Percentiles rank a stretch among this genome's conserved stretches.
Evolutionary conservation across 2,888 invertebrate species (phyloP).

Genomic region (Labia minor): DNA sequence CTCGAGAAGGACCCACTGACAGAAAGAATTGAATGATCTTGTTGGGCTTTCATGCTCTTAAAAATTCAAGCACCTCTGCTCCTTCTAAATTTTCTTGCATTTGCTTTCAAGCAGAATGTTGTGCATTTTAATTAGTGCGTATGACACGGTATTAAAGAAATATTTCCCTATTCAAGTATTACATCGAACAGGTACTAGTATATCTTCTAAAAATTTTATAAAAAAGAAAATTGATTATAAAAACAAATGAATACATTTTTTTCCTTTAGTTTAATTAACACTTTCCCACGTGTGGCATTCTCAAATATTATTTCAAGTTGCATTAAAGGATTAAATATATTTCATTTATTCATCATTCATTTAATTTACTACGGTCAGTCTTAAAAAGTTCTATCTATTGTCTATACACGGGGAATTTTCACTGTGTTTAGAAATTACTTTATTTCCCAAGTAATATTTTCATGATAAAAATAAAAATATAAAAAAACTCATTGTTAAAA

Average conservation of each 20-base stretch:
- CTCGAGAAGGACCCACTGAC: background rate
- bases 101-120: conserved; percentile 5
- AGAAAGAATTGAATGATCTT: no score
- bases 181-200: conserved; percentile 5
- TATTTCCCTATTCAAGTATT: background rate
- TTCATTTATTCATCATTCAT: background rate
- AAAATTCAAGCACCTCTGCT: background rate
- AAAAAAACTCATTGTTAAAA: no score
- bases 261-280: background rate
- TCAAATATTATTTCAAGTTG: background rate
- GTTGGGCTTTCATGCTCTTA: background rate
- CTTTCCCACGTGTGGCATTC: background rate
- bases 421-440: background rate
- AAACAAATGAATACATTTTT: background rate
- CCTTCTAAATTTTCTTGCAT: background rate
- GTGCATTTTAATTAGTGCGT: background rate
- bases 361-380: background rate
- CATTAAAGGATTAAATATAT: background rate
- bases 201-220: background rate
- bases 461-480: no score
- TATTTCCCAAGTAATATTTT: background rate
- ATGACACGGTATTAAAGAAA: background rate
- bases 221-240: background rate
- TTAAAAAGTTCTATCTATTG: conserved; percentile 13
- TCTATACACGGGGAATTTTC: conserved; percentile 5